Conservation (phyloP, 2,113 vertebrate genomes). For the Alaudala cheleensis region DNA sequence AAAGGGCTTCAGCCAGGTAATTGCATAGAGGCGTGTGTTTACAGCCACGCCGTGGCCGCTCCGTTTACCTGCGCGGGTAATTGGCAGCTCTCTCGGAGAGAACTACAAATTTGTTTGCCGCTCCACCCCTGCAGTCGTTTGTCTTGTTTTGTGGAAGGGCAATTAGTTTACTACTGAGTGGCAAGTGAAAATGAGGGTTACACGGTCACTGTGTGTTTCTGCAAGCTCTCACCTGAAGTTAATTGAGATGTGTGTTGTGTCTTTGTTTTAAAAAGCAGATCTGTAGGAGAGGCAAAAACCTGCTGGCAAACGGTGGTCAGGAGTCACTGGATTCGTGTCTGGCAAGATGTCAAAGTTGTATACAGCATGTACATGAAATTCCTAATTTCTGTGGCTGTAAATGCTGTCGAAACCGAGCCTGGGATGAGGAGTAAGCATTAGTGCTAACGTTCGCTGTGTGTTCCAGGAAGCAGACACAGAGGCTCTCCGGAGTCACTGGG, state of each 20-base stretch:
- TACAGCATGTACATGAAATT: not conserved
- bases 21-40: not conserved
- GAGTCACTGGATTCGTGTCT: not conserved
- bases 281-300: not conserved
- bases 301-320: not conserved
- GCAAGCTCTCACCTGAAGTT: not conserved
- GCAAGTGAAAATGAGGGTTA: not conserved
- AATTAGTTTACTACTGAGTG: not conserved
- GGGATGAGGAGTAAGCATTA: not conserved
- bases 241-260: not conserved
- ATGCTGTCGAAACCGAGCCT: not conserved
- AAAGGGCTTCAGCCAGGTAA: constrained; percentile 20
- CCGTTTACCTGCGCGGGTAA: not conserved
- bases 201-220: not conserved
- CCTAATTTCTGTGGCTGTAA: not conserved
- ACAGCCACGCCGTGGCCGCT: not conserved
- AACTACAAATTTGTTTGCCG: constrained; percentile 11
- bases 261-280: not conserved
- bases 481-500: not conserved
- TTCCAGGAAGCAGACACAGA: constrained; percentile 27
- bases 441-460: not conserved
- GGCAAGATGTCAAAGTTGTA: not conserved
- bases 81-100: not conserved
- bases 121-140: not conserved
- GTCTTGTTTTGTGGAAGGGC: not conserved